These are phyloP conservation scores for Drymonia ruficornis DNA, from an alignment of 2,888 invertebrate species.

Conservation along the genomic window DNA sequence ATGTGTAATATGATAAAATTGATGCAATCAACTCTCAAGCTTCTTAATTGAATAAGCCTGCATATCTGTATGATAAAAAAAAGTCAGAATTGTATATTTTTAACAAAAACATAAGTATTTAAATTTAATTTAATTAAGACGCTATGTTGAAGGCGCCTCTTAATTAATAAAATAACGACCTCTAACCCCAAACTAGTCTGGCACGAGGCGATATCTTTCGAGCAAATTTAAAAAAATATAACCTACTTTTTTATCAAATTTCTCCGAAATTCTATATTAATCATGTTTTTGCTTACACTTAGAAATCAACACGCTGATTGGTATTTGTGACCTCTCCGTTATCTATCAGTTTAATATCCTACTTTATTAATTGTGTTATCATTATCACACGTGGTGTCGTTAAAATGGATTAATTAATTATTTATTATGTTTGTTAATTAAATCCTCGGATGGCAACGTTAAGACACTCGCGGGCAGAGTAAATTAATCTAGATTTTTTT, in stretches of 20 bases:
- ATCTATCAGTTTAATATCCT: constrained; percentile 32
- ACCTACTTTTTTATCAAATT: constrained; percentile 1
- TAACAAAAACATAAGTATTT: background rate
- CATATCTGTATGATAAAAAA: background rate
- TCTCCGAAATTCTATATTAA: constrained; percentile 5
- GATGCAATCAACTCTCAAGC: constrained; percentile 9
- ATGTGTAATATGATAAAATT: constrained; percentile 7
- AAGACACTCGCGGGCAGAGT: too few species aligned
- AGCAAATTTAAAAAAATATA: background rate
- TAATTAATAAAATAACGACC: constrained; percentile 3
- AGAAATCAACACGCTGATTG: constrained; percentile 15
- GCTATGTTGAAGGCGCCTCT: constrained; percentile 2
- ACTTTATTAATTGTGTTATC: constrained; percentile 26
- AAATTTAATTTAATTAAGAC: background rate
- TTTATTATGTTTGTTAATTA: background rate
- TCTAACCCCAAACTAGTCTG: constrained; percentile 3
- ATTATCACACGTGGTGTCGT: constrained; percentile 13
- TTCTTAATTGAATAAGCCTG: background rate
- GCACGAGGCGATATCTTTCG: background rate
- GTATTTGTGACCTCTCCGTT: constrained; percentile 28
- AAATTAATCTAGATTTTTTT: too few species aligned
- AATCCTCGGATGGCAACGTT: too few species aligned
- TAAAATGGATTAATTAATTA: constrained; percentile 28
- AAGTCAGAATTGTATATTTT: background rate
- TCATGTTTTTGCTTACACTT: constrained; percentile 9